phyloP scores from a whole-genome alignment of 1,140 invertebrate genomes.

The Alviniconcha marisindica region DNA sequence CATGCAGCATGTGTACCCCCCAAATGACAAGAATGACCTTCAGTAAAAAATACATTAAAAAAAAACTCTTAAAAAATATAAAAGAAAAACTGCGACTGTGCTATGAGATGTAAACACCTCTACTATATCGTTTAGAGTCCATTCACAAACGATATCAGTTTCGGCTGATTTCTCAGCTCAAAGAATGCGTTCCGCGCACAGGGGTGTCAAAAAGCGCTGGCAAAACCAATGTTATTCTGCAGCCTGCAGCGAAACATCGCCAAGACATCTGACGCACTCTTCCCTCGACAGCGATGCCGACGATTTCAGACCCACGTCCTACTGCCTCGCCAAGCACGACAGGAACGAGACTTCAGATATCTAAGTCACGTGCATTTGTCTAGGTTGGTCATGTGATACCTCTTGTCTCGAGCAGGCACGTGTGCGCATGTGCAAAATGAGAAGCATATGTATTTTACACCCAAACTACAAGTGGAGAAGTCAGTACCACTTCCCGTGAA shows the following conservation, averaged over 20 bases:
- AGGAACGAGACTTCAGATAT: not conserved
- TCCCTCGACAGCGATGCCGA: not conserved
- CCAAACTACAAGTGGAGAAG: no score
- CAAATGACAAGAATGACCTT: not conserved
- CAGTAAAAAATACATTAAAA: no score
- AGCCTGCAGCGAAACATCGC: not conserved
- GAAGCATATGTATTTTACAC: no score
- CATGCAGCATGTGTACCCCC: no score
- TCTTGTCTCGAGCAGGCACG: not conserved
- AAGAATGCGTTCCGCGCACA: not conserved
- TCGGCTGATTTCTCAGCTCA: no score
- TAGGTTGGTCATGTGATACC: not conserved
- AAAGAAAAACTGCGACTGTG: no score
- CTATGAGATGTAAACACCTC: no score
- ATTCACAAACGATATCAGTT: no score
- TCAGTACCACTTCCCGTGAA: no score
- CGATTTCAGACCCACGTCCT: not conserved
- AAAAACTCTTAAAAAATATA: no score
- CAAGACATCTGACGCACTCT: not conserved
- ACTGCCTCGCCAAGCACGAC: not conserved
- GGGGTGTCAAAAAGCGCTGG: not conserved
- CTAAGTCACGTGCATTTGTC: not conserved
- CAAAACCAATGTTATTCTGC: constrained; percentile 1
- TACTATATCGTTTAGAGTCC: no score
- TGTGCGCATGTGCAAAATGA: no score